A percentile compares a stretch with the other conserved stretches of the same genome.
Evolutionary conservation across 2,797 vertebrate genomes (phyloP).

Genomic region (Falco rusticolus): DNA sequence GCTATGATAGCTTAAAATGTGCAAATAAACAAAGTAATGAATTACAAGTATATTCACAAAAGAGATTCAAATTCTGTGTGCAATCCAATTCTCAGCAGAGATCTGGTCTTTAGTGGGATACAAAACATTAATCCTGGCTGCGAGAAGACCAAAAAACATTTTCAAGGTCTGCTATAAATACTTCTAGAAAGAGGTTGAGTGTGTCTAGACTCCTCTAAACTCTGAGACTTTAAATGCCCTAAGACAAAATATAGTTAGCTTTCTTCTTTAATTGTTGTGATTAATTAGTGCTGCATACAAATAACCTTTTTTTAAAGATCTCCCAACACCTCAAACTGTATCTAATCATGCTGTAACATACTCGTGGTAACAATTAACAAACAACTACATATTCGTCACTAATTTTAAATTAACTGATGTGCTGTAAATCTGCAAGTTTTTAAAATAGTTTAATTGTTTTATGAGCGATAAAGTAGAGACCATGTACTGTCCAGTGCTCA

Average conservation of each 20-base stretch:
- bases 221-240: background rate
- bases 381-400: conserved; percentile 2
- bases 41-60: background rate
- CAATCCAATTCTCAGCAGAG: conserved; percentile 28
- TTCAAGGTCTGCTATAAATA: conserved; percentile 43
- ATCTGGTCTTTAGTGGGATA: background rate
- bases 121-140: conserved; percentile 30
- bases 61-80: conserved; percentile 11
- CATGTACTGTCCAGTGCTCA: background rate
- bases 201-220: background rate
- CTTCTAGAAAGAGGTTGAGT: background rate
- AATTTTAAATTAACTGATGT: conserved; percentile 22
- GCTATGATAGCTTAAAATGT: conserved; percentile 44
- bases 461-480: background rate
- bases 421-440: conserved; percentile 9
- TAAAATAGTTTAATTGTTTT: conserved; percentile 39
- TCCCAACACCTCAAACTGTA: background rate
- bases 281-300: conserved; percentile 30
- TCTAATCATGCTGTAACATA: conserved; percentile 1
- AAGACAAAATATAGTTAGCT: background rate
- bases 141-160: conserved; percentile 43
- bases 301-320: conserved; percentile 27
- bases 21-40: conserved; percentile 59
- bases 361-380: conserved; percentile 50
- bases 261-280: conserved; percentile 7